Base-by-base conservation (phyloP, 2,888 invertebrate species). In the Drosophila glabriapex region DNA sequence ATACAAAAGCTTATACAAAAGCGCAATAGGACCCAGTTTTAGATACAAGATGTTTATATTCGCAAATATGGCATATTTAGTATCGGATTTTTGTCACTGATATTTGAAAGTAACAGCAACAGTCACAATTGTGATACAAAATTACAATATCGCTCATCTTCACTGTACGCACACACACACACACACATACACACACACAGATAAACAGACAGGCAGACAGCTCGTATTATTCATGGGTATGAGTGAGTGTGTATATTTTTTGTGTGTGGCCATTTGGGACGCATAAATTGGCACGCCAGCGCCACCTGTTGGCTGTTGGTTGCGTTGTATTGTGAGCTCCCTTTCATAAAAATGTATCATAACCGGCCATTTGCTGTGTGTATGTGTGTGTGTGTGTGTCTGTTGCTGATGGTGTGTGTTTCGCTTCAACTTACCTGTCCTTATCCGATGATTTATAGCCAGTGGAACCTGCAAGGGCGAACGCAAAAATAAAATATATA, bases 361-460 rank as follows among this genome's bases (percentile, higher is more conserved):
- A 86, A 80, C 82, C 71, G 79, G 68, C 60, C 71, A 80, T 86
- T 85, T 84, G 81, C 73, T 71, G 29, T 50, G 37, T 73, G 46
- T 68, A 60, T 46, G 67, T 25, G 16, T 39, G 63, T 12, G 59
- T 22, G 28, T 28, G 41, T 52, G 39, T 54, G 68, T 39, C 62
- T 66, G 59, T n/a, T 49, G 39, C 50, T 60, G 46, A 59, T 53
- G 72, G 65, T 73, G 72, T 72, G 68, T 83, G 73, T 72, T 81
- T 64, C 78, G 83, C 77, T 73, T 83, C 79, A 85, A 90, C 95
- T 96, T 94, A 97, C 97, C 96, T 96, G 94, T 97, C 96, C 94
- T 97, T 95, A 94, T 97, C 97, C 91, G 96, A 95, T 94, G 97
- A 96, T 94, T 96, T 96, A 94, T 96, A 97, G 93, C 96, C 96